phyloP scores from a whole-genome alignment of 2,888 invertebrate genomes.

The Acrobasis repandana region DNA sequence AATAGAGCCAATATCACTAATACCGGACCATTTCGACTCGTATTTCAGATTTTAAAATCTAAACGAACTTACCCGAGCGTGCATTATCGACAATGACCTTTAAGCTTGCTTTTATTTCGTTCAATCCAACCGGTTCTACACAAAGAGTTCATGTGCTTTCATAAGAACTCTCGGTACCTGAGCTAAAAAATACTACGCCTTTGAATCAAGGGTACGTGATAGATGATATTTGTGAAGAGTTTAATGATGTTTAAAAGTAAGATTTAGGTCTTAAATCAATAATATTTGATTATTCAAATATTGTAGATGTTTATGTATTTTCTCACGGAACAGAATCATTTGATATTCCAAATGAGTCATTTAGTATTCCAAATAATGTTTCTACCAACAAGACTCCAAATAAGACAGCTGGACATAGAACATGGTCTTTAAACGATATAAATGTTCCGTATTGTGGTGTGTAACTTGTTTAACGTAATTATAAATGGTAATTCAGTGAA shows the following conservation, averaged over 20 bases:
- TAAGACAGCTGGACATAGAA: conserved; percentile 8
- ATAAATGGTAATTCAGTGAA: conserved; percentile 18
- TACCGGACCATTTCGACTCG: conserved; percentile 5
- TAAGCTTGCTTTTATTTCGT: conserved; percentile 48
- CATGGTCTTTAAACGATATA: conserved; percentile 3
- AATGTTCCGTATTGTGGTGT: conserved; percentile 11
- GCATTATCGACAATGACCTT: conserved; percentile 52
- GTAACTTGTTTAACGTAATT: conserved; percentile 8
- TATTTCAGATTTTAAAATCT: conserved; percentile 29
- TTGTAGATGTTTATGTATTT: conserved; percentile 6
- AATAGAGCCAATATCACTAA: conserved; percentile 19
- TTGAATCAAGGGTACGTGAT: conserved; percentile 8
- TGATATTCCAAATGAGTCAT: conserved; percentile 16
- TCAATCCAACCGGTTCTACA: conserved; percentile 37
- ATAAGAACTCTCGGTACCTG: conserved; percentile 17
- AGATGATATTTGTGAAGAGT: conserved; percentile 4
- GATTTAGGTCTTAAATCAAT: neutral
- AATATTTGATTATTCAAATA: neutral
- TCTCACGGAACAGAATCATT: conserved; percentile 5
- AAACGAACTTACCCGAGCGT: conserved; percentile 35
- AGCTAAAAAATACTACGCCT: conserved; percentile 11
- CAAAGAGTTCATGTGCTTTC: conserved; percentile 29
- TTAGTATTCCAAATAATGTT: conserved; percentile 17
- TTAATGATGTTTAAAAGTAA: neutral
- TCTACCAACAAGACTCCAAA: conserved; percentile 5